Evolutionary conservation across 2,797 vertebrate genomes (phyloP), one percentile per base, ranked within the genome.

Genomic region (Schizopygopsis pylzovi): DNA sequence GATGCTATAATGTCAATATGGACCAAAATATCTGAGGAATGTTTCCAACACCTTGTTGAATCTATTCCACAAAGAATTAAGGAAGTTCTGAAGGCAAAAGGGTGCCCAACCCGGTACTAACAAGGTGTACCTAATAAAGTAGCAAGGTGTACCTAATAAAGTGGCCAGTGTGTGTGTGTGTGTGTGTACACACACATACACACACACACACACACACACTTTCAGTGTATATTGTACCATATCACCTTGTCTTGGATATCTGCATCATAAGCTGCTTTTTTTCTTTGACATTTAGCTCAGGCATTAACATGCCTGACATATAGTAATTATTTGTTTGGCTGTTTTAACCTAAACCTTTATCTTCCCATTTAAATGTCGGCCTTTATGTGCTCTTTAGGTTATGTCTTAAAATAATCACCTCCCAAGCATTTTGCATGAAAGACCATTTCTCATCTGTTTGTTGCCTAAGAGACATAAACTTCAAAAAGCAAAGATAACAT

Each of bases 241-340:
- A 56, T 52, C 33, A 75, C 25, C 28, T 75, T 54, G 37, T 77
- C 72, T 84, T 75, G 18, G 76, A 28, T 78, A 73, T 70, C 52
- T 59, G 12, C 20, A 52, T 73, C 61, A 33, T 52, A 10, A 68
- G 79, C 10, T 1, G 28, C 7, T 45, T 78, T 52, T 41, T 82
- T 52, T 41, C 61, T 45, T 43, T 88, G 84, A 59, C 84, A 85
- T 88, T 85, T 85, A 68, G 37, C 79, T 85, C 22, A 56, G 79
- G 52, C 52, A 65, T 49, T 83, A 76, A 85, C 72, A 81, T 25
- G 52, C 45, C 18, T 68, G 56, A 71, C 45, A 77, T 78, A 72
- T 54, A 79, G 39, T 45, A 71, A 71, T 79, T 49, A 80, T 80
- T 85, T 85, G 67, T 72, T 80, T 80, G 67, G 41, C 52, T 49